Base-by-base conservation (phyloP, 2,888 invertebrate genomes). In the Pediacus dermestoides region DNA sequence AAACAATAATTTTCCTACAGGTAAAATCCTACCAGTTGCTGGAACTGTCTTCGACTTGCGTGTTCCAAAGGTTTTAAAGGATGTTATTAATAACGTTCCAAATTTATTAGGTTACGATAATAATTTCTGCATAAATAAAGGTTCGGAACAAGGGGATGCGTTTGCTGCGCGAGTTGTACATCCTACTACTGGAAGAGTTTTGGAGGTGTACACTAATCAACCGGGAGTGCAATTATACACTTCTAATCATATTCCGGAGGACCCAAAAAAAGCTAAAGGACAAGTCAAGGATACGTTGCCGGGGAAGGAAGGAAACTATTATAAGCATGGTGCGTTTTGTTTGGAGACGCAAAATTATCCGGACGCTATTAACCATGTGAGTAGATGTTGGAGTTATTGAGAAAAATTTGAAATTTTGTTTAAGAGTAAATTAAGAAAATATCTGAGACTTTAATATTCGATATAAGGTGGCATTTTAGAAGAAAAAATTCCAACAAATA, bases 211-310 rank as follows among this genome's bases (percentile, higher is more conserved):
- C 52, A 85, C 89, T 42, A 85, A 91, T 63, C 89, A 92, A 64
- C 92, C 92, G 0, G 93, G 92, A 1, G 76, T 94, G 38, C 93
- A 94, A 66, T 83, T 95, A 58, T 94, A 95, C 63, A 92, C 92
- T 0, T 78, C 82, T 0, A 89, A 90, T 62, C 73, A 70, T 40
- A 70, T 90, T 18, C 88, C 89, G 0, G 77, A 81, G 27, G 48
- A 64, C 48, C 60, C 63, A 3, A 53, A 49, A 21, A 42, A 52
- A 4, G 52, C 44, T 30, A 55, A 60, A 45, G 60, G 57, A 9
- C 50, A 56, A 30, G 23, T 14, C 26, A 33, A 27, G 8, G 44
- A 48, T 13, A 41, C 42, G n/a, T 41, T 59, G 13, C 44, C 38
- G 27, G 63, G 63, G 2, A 63, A 63, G 46, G 56, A 52, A 8